These are phyloP conservation scores for Parazoanthus atlanticus DNA, from an alignment of 92 coral and sea anemone genomes.

Conservation along the genomic window DNA sequence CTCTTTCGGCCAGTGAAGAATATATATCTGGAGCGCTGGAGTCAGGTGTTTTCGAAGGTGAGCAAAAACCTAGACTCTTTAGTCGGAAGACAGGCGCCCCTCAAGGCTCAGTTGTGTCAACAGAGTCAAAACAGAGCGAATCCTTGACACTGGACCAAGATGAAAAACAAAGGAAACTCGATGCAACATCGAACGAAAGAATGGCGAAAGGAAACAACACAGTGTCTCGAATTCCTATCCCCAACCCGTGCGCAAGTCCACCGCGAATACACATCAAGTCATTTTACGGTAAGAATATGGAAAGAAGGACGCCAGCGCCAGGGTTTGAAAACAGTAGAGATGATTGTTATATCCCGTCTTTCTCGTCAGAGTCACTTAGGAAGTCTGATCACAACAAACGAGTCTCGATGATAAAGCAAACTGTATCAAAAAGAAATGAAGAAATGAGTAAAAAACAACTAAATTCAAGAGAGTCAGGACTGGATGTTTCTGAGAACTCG, in stretches of 20 bases:
- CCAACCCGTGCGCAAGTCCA: slow-evolving; percentile 21
- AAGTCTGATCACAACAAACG: slow-evolving; percentile 53
- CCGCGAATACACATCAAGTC: slow-evolving; percentile 24
- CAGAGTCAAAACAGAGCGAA: background rate
- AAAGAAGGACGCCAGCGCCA: background rate
- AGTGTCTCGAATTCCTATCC: slow-evolving; percentile 26
- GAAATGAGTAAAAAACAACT: slow-evolving; percentile 9
- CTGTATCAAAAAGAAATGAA: slow-evolving; percentile 42
- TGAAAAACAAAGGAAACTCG: background rate
- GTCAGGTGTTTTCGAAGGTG: background rate
- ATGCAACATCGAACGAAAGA: slow-evolving; percentile 6
- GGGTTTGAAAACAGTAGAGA: slow-evolving; percentile 7
- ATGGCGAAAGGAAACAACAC: background rate
- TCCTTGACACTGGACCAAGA: slow-evolving; percentile 3
- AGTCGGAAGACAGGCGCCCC: background rate
- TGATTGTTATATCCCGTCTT: slow-evolving; percentile 42
- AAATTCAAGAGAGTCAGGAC: background rate
- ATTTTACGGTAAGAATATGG: background rate
- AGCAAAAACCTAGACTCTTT: background rate
- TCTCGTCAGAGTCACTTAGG: slow-evolving; percentile 22
- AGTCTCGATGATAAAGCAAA: slow-evolving; percentile 58
- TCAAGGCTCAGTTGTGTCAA: background rate
- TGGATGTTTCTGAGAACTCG: background rate
- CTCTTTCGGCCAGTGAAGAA: background rate
- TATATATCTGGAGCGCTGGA: background rate